phyloP scores from a whole-genome alignment of 2,888 invertebrate genomes.

The Platycheirus rosarum region DNA sequence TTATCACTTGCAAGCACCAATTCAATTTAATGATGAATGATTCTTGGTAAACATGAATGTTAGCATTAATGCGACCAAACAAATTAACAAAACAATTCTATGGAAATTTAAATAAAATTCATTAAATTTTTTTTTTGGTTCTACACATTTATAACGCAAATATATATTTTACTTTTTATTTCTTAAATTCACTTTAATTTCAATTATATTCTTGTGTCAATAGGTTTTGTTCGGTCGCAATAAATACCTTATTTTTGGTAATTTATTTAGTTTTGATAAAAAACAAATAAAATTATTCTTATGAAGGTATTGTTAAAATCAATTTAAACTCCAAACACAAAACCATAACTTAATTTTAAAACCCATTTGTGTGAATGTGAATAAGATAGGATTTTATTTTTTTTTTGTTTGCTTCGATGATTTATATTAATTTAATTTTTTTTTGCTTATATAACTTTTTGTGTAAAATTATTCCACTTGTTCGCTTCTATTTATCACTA shows the following conservation, averaged over 20 bases:
- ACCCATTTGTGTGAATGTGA: conserved; percentile 29
- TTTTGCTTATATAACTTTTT: background rate
- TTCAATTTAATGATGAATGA: background rate
- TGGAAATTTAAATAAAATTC: conserved; percentile 13
- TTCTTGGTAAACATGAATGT: background rate
- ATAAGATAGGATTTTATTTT: background rate
- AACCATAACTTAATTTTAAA: conserved; percentile 57
- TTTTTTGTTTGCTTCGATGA: background rate
- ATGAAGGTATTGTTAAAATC: conserved; percentile 13
- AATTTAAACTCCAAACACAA: conserved; percentile 40
- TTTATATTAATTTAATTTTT: background rate
- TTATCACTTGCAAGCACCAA: conserved; percentile 63
- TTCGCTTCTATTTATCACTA: conserved; percentile 12
- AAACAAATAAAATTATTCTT: conserved; percentile 39
- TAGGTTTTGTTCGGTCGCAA: conserved; percentile 59
- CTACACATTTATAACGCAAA: no score
- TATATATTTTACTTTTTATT: background rate
- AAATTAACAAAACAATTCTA: conserved; percentile 63
- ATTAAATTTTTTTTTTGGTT: conserved; percentile 1
- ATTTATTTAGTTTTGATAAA: conserved; percentile 58
- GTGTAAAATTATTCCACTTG: conserved; percentile 11
- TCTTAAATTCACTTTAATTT: conserved; percentile 10
- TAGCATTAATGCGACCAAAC: conserved; percentile 53
- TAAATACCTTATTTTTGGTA: conserved; percentile 67
- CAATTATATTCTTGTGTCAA: conserved; percentile 53